These are phyloP conservation scores for Ahaetulla prasina DNA, from an alignment of 2,113 vertebrate genomes.

Conservation along the genomic window DNA sequence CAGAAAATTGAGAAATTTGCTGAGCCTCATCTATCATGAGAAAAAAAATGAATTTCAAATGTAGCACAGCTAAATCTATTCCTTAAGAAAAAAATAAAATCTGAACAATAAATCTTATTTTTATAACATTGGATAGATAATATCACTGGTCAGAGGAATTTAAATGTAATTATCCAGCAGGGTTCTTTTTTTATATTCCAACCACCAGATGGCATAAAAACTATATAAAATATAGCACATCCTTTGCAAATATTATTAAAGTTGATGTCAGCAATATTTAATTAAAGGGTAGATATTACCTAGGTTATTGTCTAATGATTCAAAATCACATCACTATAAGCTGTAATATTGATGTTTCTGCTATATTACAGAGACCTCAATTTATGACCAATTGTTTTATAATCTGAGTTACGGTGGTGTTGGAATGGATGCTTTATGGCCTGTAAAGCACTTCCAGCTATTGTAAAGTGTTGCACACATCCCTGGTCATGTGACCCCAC, in stretches of 20 bases:
- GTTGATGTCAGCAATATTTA: neutral
- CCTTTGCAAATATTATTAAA: neutral
- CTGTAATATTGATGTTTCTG: neutral
- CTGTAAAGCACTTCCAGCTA: neutral
- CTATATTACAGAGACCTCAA: neutral
- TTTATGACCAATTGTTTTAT: neutral
- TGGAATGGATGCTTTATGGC: neutral
- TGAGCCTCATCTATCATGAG: neutral
- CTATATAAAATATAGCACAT: conserved; percentile 38
- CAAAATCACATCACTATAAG: neutral
- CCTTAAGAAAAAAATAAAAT: neutral
- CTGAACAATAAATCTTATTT: neutral
- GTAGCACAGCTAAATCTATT: neutral
- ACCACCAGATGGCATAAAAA: conserved; percentile 65
- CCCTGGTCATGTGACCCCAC: neutral
- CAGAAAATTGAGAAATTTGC: neutral
- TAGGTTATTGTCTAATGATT: neutral
- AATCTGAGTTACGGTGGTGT: neutral
- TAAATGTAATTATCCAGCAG: neutral
- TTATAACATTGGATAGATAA: accelerated
- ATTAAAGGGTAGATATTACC: neutral
- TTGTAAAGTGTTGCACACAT: neutral
- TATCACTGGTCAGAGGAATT: neutral
- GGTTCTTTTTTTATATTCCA: conserved; percentile 19
- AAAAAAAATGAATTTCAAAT: neutral